Evolutionary conservation across 2,888 invertebrate species (phyloP), one percentile per base, ranked within the genome.

Genomic region (Zaprionus obscuricornis): DNA sequence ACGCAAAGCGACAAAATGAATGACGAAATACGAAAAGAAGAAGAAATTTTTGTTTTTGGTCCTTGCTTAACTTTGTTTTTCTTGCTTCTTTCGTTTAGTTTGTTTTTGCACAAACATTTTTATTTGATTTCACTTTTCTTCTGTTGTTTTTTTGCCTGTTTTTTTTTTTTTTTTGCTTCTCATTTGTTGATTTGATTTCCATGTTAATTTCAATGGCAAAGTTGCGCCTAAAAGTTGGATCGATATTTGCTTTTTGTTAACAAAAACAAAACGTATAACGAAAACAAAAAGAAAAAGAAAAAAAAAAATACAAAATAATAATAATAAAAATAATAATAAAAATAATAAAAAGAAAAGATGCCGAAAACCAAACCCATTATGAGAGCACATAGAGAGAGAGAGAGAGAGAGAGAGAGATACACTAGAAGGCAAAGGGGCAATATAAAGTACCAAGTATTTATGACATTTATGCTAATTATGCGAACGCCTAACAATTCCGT

Each of bases 401-500:
- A 11, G 7, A 6, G 31, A 31, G n/a, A 14, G n/a, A n/a, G n/a
- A n/a, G n/a, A n/a, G n/a, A n/a, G n/a, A n/a, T n/a, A n/a, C n/a
- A n/a, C n/a, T n/a, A n/a, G n/a, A n/a, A n/a, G n/a, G n/a, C n/a
- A n/a, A n/a, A n/a, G n/a, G n/a, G n/a, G n/a, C n/a, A n/a, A n/a
- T n/a, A n/a, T 16, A 43, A 20, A 31, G 40, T 36, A 51, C 36
- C n/a, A 46, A 67, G 70, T 66, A 81, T 78, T 81, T 81, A 70
- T 77, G 52, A 62, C 58, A 60, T 76, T 76, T 76, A 78, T 84
- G 84, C 64, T 78, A 78, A 81, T 83, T 78, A 81, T 73, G 63
- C 65, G 36, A 66, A 66, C 60, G 63, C 66, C 73, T 43, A 10
- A 26, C 37, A 31, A 49, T 47, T 29, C 18, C 39, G 27, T 34